phyloP scores from a whole-genome alignment of 2,888 invertebrate genomes.

The Eupithecia subumbrata region DNA sequence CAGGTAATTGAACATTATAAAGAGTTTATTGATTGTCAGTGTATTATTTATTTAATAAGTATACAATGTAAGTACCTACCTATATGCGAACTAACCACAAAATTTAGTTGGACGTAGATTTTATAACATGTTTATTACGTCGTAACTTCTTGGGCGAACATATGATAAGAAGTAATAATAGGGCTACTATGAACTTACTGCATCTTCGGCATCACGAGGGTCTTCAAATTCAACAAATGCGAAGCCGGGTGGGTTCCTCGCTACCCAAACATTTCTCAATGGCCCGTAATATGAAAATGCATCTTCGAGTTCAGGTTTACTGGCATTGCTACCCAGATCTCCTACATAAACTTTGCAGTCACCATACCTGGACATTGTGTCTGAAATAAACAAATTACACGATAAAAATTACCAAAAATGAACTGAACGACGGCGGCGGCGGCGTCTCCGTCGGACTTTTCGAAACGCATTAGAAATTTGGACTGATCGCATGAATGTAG shows the following conservation, averaged over 20 bases:
- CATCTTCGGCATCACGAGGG: constrained; percentile 95
- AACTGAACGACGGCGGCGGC: constrained; percentile 9
- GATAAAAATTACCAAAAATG: constrained; percentile 24
- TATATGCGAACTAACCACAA: neutral
- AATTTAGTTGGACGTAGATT: neutral
- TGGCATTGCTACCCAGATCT: constrained; percentile 95
- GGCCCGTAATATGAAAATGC: constrained; percentile 97
- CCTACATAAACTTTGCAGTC: constrained; percentile 98
- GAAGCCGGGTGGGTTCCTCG: constrained; percentile 97
- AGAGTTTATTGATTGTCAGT: neutral
- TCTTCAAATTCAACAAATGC: constrained; percentile 98
- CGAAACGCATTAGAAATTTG: neutral
- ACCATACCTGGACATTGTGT: constrained; percentile 89
- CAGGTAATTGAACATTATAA: neutral
- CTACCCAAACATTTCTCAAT: constrained; percentile 98
- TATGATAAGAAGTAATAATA: neutral
- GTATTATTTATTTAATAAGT: too few relatives aligned
- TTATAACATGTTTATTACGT: neutral
- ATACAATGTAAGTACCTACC: too few relatives aligned
- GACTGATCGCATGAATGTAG: neutral
- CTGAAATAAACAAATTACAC: constrained; percentile 38
- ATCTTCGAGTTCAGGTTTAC: constrained; percentile 96
- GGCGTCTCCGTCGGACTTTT: constrained; percentile 16
- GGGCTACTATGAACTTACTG: constrained; percentile 82
- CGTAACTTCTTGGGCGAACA: neutral